phyloP scores from a whole-genome alignment of 2,113 vertebrate species.

The Scortum barcoo region DNA sequence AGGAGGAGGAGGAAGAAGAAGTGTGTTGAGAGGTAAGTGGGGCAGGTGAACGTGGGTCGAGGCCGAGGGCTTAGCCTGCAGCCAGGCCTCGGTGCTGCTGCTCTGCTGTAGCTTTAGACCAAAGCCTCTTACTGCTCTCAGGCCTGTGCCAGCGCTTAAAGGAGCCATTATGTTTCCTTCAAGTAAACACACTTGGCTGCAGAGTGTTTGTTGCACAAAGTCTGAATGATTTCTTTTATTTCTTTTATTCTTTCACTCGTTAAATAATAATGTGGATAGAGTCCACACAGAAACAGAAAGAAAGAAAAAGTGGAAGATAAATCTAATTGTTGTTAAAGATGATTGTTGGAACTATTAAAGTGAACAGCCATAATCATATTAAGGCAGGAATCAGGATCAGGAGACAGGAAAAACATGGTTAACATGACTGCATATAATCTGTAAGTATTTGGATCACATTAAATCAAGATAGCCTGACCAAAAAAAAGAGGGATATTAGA shows the following conservation, averaged over 20 bases:
- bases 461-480: not conserved
- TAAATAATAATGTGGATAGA: no score
- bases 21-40: slow-evolving; percentile 68
- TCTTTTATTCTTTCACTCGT: no score
- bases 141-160: slow-evolving; percentile 60
- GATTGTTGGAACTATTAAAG: not conserved
- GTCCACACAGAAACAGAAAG: not conserved
- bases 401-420: not conserved
- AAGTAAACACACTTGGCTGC: slow-evolving; percentile 14
- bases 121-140: slow-evolving; percentile 83
- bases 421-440: not conserved
- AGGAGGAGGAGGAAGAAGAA: no score
- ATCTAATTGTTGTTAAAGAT: not conserved
- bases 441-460: not conserved
- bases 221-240: not conserved
- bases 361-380: not conserved
- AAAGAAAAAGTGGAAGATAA: not conserved
- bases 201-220: slow-evolving; percentile 2
- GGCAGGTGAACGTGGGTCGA: slow-evolving; percentile 25
- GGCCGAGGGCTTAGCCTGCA: slow-evolving; percentile 54
- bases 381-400: not conserved
- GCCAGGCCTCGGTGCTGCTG: slow-evolving; percentile 58
- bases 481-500: not conserved
- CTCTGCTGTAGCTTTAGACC: slow-evolving; percentile 76
- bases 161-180: slow-evolving; percentile 53